phyloP scores from a whole-genome alignment of 2,113 vertebrate species.

The Strix aluco region DNA sequence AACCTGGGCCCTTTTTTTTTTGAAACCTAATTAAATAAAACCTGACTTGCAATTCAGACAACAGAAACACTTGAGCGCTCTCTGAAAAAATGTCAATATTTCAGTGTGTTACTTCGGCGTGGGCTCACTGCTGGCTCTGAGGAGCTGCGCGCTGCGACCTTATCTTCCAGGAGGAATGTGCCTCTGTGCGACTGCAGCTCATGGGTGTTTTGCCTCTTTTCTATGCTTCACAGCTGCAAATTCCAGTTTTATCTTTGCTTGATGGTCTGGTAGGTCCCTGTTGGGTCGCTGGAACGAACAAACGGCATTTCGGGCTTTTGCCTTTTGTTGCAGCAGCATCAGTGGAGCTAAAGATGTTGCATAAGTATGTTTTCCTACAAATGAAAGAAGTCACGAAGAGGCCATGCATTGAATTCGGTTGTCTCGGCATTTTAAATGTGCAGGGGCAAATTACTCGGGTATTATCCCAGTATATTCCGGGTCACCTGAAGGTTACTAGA shows the following conservation, averaged over 20 bases:
- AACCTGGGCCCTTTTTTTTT: neutral
- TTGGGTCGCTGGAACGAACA: neutral
- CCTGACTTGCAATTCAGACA: neutral
- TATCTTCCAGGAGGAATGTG: neutral
- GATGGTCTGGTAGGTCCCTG: neutral
- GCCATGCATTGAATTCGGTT: rapidly evolving
- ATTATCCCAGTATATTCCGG: neutral
- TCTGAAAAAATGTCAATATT: neutral
- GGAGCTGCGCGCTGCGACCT: neutral
- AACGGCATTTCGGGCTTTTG: neutral
- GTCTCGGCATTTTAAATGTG: neutral
- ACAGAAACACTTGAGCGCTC: neutral
- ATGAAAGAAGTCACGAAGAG: rapidly evolving
- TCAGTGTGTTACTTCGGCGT: rapidly evolving
- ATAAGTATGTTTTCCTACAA: neutral
- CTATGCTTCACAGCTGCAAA: neutral
- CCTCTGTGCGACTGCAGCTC: neutral
- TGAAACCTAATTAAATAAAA: neutral
- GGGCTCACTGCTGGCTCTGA: neutral
- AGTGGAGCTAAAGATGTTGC: neutral
- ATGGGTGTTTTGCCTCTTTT: neutral
- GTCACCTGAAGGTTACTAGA: neutral
- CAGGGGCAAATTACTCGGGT: neutral
- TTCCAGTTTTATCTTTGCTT: conserved; percentile 11
- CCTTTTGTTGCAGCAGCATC: neutral